These are phyloP conservation scores for Cynopterus brachyotis DNA, from an alignment of 2,113 vertebrate genomes.

Conservation along the genomic window DNA sequence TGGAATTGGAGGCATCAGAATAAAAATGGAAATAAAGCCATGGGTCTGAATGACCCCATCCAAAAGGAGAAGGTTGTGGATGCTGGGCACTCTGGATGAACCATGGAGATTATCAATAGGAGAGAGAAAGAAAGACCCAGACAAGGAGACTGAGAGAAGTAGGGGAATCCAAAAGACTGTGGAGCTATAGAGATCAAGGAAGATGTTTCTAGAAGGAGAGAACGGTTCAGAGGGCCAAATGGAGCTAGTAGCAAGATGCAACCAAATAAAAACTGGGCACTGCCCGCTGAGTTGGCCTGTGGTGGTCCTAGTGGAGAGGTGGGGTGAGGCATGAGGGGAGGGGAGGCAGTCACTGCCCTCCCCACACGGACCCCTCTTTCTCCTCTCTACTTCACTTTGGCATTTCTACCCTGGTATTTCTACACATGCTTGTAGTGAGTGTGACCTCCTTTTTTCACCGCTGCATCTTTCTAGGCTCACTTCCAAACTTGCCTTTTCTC, in stretches of 20 bases:
- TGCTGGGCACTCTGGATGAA: neutral
- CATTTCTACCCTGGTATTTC: neutral
- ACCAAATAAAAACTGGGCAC: neutral
- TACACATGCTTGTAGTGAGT: rapidly evolving
- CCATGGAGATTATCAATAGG: neutral
- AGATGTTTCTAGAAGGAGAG: neutral
- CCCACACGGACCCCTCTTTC: neutral
- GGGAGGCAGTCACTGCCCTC: neutral
- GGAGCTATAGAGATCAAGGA: neutral
- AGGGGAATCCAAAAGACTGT: neutral
- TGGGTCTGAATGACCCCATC: neutral
- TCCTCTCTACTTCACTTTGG: neutral
- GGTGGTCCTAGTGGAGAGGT: too few species aligned
- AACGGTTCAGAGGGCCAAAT: neutral
- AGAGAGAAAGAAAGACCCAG: neutral
- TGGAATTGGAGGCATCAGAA: neutral
- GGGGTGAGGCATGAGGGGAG: neutral
- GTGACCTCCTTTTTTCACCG: neutral
- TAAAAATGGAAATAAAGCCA: neutral
- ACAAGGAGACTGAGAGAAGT: neutral
- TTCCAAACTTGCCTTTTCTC: neutral
- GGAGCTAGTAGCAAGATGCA: neutral
- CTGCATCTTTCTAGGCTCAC: neutral
- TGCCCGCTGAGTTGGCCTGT: neutral
- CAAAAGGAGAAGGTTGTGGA: neutral